phyloP scores from a whole-genome alignment of 2,797 vertebrate genomes.

The Clarias fuscus region DNA sequence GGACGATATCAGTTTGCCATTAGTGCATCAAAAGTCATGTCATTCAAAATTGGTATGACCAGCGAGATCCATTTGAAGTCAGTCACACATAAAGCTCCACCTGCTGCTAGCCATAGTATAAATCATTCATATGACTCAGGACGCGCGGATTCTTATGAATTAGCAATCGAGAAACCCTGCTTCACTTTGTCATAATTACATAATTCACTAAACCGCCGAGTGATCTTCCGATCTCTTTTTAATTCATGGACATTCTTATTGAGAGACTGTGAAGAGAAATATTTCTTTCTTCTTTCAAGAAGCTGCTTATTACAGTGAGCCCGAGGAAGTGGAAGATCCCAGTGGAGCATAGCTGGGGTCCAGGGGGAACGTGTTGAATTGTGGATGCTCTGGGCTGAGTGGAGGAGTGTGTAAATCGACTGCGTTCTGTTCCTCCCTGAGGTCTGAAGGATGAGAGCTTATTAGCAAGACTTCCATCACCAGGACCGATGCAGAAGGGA shows the following conservation, averaged over 20 bases:
- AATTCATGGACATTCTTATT: neutral
- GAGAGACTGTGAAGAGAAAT: conserved; percentile 2
- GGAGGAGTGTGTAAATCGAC: conserved; percentile 28
- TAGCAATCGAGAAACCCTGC: neutral
- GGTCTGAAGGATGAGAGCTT: conserved; percentile 32
- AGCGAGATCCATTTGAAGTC: neutral
- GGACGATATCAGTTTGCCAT: neutral
- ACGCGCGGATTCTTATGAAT: neutral
- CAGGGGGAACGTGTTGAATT: conserved; percentile 21
- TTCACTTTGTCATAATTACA: neutral
- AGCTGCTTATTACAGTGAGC: neutral
- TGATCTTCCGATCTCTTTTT: conserved; percentile 9
- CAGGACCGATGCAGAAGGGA: conserved; percentile 6
- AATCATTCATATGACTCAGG: conserved; percentile 4
- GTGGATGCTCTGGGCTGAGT: conserved; percentile 33
- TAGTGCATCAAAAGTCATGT: neutral
- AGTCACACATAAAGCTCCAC: neutral
- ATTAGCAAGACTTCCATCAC: conserved; percentile 38
- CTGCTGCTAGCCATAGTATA: neutral
- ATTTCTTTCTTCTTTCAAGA: neutral
- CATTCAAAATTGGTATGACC: neutral
- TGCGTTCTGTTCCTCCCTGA: conserved; percentile 20
- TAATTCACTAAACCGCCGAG: neutral
- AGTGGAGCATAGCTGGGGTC: conserved; percentile 3
- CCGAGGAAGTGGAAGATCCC: conserved; percentile 11